A percentile compares a stretch with the other conserved stretches of the same genome.
phyloP scores from a whole-genome alignment of 1,140 invertebrate species.

The Stegodyphus dumicola region DNA sequence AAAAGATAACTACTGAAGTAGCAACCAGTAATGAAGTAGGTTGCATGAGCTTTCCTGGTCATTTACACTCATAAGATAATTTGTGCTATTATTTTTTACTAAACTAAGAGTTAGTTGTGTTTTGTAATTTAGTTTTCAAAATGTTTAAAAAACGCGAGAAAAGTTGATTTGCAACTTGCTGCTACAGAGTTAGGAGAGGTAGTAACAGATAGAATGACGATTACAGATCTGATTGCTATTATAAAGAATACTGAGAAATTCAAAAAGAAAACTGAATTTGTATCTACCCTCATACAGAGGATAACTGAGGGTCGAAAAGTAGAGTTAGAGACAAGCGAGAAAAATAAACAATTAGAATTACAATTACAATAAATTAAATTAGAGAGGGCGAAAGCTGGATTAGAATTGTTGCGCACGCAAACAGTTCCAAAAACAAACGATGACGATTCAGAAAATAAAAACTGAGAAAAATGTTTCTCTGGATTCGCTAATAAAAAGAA shows the following conservation, averaged over 20 bases:
- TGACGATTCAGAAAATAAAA: conserved; percentile 1
- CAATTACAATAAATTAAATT: background rate
- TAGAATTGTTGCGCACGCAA: background rate
- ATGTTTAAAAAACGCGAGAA: background rate
- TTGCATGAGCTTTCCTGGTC: no score
- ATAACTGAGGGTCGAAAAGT: background rate
- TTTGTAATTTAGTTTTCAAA: background rate
- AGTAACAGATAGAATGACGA: background rate
- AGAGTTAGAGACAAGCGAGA: background rate
- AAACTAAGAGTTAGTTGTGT: background rate
- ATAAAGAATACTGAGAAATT: background rate
- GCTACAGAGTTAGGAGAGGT: background rate
- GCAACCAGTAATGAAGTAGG: no score
- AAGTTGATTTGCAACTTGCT: background rate
- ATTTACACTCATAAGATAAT: no score
- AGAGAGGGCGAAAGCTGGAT: background rate
- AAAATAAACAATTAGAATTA: background rate
- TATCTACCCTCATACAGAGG: background rate
- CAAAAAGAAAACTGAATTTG: background rate
- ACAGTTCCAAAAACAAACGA: background rate
- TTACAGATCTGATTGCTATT: background rate
- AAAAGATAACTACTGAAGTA: no score
- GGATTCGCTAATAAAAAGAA: conserved; percentile 13
- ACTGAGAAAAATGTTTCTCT: background rate
- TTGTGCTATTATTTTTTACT: background rate